Evolutionary conservation across 2,797 vertebrate genomes (phyloP), one percentile per base, ranked within the genome.

Genomic region (Lepilemur septentrionalis): DNA sequence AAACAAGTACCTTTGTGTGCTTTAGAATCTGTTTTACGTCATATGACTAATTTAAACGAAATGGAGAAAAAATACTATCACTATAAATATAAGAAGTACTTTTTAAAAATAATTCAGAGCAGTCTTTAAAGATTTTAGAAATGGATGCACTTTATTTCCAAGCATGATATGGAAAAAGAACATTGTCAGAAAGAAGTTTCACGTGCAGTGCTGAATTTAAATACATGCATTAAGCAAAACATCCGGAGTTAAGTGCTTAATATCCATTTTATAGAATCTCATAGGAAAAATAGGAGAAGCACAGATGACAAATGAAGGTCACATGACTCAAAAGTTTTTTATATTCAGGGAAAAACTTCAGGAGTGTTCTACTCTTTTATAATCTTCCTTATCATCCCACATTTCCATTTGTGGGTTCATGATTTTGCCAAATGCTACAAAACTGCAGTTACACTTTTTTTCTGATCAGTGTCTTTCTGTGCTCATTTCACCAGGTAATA

Each of bases 1-100:
- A 18, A 85, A 28, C 10, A 81, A 13, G 8, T 78, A 87, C 32
- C 30, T 85, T 61, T 35, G 10, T 48, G 22, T 63, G 8, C 32
- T 86, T 91, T 92, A 65, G 46, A 72, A 65, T 15, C 46, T 38
- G 25, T 43, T 70, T 59, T 59, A 32, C 89, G 35, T 82, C 23
- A 2, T 43, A 57, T 72, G 65, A 90, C 52, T 76, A 86, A 89
- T n/a, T 81, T 75, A 59, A 72, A 96, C 46, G 22, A 96, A 78
- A 83, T 46, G 55, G 32, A n/a, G 82, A 72, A 82, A 65, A 78
- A 78, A 55, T 52, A 35, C 3, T 32, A 23, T 23, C 30, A 57
- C n/a, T 41, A 13, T 69, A 75, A 89, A 75, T 61, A n/a, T 2
- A 61, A 70, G 52, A 83, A 72, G 15, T 28, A 59, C 28, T 79